phyloP scores from a whole-genome alignment of 2,113 vertebrate genomes.

The Mystacornis crossleyi region DNA sequence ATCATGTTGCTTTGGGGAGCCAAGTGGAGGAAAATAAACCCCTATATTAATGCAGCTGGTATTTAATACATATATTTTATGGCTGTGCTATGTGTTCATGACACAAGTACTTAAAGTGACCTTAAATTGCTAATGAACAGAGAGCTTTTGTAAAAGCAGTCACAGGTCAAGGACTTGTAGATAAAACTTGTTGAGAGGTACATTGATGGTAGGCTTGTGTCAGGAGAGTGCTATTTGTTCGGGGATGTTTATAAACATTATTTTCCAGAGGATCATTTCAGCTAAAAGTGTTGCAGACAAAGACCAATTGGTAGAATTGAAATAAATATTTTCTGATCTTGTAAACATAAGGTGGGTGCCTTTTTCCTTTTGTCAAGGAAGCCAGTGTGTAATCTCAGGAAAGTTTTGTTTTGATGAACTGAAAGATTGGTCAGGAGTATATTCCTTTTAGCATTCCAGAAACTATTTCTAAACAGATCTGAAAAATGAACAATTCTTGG shows the following conservation, averaged over 20 bases:
- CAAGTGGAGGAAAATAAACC: conserved; percentile 54
- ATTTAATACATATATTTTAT: conserved; percentile 59
- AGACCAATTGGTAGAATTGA: background rate
- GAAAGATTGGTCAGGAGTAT: background rate
- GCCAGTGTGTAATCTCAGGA: background rate
- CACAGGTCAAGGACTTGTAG: conserved; percentile 82
- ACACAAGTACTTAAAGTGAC: conserved; percentile 73
- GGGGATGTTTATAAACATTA: conserved; percentile 9
- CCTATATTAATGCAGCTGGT: conserved; percentile 73
- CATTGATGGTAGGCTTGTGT: conserved; percentile 26
- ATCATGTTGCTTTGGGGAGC: conserved; percentile 55
- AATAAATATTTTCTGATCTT: background rate
- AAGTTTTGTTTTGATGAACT: background rate
- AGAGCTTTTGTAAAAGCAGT: conserved; percentile 74
- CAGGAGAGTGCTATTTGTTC: conserved; percentile 24
- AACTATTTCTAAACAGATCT: background rate
- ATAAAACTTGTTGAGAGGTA: conserved; percentile 60
- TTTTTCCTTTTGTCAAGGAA: background rate
- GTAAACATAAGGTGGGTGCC: background rate
- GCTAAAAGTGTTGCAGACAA: background rate
- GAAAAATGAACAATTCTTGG: background rate
- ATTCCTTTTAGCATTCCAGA: background rate
- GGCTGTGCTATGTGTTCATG: conserved; percentile 79
- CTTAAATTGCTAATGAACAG: conserved; percentile 78
- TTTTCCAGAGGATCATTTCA: conserved; percentile 15